Percentiles rank a stretch among this genome's conserved stretches.
Evolutionary conservation across 2,797 vertebrate genomes (phyloP).

Genomic region (Neosilurus mollespiculum): DNA sequence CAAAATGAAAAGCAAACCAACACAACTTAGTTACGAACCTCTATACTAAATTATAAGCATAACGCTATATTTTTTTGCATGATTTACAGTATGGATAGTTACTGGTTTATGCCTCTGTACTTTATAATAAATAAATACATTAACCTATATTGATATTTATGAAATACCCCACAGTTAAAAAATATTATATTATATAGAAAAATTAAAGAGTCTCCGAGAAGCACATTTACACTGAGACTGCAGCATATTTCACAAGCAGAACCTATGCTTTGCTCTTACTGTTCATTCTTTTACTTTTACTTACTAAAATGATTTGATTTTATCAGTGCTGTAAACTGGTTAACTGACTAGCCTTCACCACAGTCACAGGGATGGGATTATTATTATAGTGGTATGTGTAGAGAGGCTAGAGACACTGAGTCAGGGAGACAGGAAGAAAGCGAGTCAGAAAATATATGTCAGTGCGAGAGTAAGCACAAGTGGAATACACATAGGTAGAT

Average conservation of each 20-base stretch:
- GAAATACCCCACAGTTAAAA: background rate
- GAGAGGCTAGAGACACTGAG: conserved; percentile 8
- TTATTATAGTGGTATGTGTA: conserved; percentile 55
- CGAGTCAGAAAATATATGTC: background rate
- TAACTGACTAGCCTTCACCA: conserved; percentile 70
- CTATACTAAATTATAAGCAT: background rate
- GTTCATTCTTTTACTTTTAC: conserved; percentile 76
- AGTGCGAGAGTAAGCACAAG: background rate
- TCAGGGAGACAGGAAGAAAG: conserved; percentile 2
- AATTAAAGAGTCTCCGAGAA: conserved; percentile 32
- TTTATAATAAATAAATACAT: background rate
- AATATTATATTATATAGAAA: background rate
- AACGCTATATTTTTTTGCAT: background rate
- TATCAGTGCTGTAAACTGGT: conserved; percentile 75
- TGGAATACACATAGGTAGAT: background rate
- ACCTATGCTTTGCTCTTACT: conserved; percentile 61
- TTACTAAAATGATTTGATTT: conserved; percentile 77
- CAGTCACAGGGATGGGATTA: no score
- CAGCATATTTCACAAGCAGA: conserved; percentile 41
- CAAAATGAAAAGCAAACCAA: background rate
- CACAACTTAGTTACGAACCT: background rate
- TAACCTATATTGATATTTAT: conserved; percentile 3
- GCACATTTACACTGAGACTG: conserved; percentile 43
- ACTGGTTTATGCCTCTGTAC: no score
- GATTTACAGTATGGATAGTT: no score